Evolutionary conservation across 2,113 vertebrate genomes (phyloP), one percentile per base, ranked within the genome.

Genomic region (Dascyllus trimaculatus): DNA sequence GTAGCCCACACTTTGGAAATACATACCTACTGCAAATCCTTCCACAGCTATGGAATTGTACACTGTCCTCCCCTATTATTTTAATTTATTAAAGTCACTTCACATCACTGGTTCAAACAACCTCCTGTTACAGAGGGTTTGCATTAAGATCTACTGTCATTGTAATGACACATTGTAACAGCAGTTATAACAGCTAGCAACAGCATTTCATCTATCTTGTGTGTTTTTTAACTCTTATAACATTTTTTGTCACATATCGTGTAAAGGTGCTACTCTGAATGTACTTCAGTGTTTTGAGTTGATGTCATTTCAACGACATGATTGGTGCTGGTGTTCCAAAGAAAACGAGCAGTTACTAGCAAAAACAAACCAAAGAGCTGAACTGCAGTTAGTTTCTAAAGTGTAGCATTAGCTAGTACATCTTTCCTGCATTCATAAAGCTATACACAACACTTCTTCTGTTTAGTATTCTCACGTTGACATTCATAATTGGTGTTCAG

Each of bases 21-120:
- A 68, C 2, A 51, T 32, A 35, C 35, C 14, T 25, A 53, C 40
- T n/a, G 9, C 18, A 63, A 22, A 45, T 46, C 32, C 45, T 65
- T 75, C 8, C 45, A 64, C n/a, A 53, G 48, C 68, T 81, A 51
- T 24, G 11, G 63, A 58, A 80, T 43, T 84, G 45, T 74, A 75
- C 38, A 71, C 75, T 64, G 51, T 79, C 71, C 51, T 45, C 62
- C 69, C 56, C 75, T 48, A 29, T 80, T 87, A 81, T 82, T 80
- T 85, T 82, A 82, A 90, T 89, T 90, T 91, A 91, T 91, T 93
- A 29, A 81, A 85, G 70, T 76, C 51, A 64, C 85, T 66, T 90
- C 46, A 48, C 62, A 75, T 66, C 70, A 83, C 66, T 84, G 71
- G 45, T 73, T 82, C 58, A 65, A 61, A 75, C 67, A 56, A 26